Evolutionary conservation across 2,888 invertebrate species (phyloP).

Genomic region (Poecilus cupreus): DNA sequence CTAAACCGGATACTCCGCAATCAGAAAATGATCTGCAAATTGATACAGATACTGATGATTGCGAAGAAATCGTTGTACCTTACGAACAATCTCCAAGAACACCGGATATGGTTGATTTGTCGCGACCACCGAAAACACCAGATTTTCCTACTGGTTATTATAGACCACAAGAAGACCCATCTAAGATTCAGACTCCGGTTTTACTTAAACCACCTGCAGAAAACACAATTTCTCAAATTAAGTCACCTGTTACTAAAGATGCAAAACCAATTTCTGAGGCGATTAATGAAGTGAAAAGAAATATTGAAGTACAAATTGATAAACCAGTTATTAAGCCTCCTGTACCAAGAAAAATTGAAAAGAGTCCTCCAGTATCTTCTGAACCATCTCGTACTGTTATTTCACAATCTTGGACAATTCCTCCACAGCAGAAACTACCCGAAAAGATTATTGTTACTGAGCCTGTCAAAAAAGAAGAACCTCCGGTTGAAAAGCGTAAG

Average conservation of each 20-base stretch:
- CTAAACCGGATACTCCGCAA: slow-evolving; percentile 89
- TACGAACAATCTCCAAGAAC: slow-evolving; percentile 73
- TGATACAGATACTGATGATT: slow-evolving; percentile 90
- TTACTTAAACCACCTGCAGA: slow-evolving; percentile 65
- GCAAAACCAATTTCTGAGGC: not conserved
- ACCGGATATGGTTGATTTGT: slow-evolving; percentile 73
- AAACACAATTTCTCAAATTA: slow-evolving; percentile 61
- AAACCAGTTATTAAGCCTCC: slow-evolving; percentile 40
- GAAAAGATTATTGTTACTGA: slow-evolving; percentile 3
- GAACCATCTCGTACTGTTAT: slow-evolving; percentile 56
- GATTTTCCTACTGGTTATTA: slow-evolving; percentile 75
- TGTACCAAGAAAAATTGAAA: slow-evolving; percentile 7
- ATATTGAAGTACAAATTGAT: slow-evolving; percentile 44
- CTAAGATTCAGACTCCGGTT: slow-evolving; percentile 47
- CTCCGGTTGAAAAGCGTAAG: slow-evolving; percentile 3
- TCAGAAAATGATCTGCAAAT: slow-evolving; percentile 90
- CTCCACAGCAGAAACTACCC: slow-evolving; percentile 20
- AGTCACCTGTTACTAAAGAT: slow-evolving; percentile 59
- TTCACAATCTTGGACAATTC: slow-evolving; percentile 59
- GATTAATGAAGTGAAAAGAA: slow-evolving; percentile 51
- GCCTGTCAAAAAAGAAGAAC: slow-evolving; percentile 12
- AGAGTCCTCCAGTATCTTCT: not conserved
- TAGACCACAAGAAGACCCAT: slow-evolving; percentile 70
- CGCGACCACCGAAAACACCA: slow-evolving; percentile 75
- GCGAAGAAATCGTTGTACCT: slow-evolving; percentile 75